phyloP scores from a whole-genome alignment of 2,797 vertebrate species.

The Hyperoplus lanceolatus region DNA sequence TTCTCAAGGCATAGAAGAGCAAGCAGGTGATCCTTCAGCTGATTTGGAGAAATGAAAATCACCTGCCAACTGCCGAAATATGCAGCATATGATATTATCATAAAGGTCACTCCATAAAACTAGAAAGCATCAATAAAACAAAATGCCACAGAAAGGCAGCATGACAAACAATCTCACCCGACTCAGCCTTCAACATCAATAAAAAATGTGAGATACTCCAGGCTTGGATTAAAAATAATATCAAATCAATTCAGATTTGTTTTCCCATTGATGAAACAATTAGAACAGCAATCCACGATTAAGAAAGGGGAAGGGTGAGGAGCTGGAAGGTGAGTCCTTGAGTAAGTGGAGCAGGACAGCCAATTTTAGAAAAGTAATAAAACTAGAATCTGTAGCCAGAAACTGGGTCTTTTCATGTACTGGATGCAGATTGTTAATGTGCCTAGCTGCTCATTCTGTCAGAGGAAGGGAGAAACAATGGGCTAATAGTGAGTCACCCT shows the following conservation, averaged over 20 bases:
- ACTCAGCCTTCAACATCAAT: slow-evolving; percentile 40
- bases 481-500: slow-evolving; percentile 12
- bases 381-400: not conserved
- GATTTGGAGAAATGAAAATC: slow-evolving; percentile 42
- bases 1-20: not conserved
- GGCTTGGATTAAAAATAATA: slow-evolving; percentile 39
- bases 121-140: slow-evolving; percentile 60
- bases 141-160: slow-evolving; percentile 55
- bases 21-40: slow-evolving; percentile 10
- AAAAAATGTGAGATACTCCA: slow-evolving; percentile 14
- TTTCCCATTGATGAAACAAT: slow-evolving; percentile 34
- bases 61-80: slow-evolving; percentile 33
- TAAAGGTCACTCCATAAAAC: slow-evolving; percentile 66
- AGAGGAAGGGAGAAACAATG: slow-evolving; percentile 3
- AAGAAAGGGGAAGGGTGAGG: not conserved
- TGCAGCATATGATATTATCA: slow-evolving; percentile 40
- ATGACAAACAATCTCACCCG: slow-evolving; percentile 37
- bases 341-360: slow-evolving; percentile 4
- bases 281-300: slow-evolving; percentile 4
- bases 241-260: slow-evolving; percentile 35
- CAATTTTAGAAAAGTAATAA: slow-evolving; percentile 17
- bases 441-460: not conserved
- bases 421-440: not conserved
- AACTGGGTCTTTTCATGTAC: not conserved
- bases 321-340: slow-evolving; percentile 23